These are phyloP conservation scores for Erpobdella octoculata DNA, from an alignment of 2,888 invertebrate genomes.

Conservation along the genomic window DNA sequence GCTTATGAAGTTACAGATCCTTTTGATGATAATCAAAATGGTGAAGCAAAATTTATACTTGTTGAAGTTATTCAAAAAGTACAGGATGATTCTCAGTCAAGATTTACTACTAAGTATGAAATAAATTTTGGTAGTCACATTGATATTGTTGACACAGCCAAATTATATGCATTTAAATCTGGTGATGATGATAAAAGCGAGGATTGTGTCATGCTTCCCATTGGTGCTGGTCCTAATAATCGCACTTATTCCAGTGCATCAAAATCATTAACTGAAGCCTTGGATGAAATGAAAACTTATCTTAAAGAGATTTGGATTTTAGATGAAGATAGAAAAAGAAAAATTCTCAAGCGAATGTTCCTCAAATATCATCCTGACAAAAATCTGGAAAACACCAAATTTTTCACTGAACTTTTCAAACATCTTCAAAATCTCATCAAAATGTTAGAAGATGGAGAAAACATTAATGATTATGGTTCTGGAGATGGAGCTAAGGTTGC, in stretches of 20 bases:
- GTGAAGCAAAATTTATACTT: constrained; percentile 5
- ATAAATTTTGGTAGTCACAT: neutral
- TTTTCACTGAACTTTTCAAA: constrained; percentile 4
- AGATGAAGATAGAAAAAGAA: neutral
- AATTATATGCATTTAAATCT: neutral
- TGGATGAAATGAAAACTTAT: constrained; percentile 2
- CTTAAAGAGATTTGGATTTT: constrained; percentile 13
- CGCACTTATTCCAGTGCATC: neutral
- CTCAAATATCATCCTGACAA: constrained; percentile 14
- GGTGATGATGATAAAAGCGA: neutral
- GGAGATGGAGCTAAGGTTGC: neutral
- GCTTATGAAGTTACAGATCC: constrained; percentile 6
- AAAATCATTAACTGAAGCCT: neutral
- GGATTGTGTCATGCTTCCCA: neutral
- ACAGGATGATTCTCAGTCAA: neutral
- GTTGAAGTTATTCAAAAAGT: neutral
- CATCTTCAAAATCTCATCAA: neutral
- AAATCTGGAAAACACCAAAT: neutral
- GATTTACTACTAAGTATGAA: constrained; percentile 8
- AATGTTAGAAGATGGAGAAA: neutral
- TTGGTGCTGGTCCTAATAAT: neutral
- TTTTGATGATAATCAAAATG: neutral
- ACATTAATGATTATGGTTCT: neutral
- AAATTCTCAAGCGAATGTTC: neutral
- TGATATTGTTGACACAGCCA: neutral